Base-by-base conservation (phyloP, 2,888 invertebrate genomes). In the Euplexia lucipara region DNA sequence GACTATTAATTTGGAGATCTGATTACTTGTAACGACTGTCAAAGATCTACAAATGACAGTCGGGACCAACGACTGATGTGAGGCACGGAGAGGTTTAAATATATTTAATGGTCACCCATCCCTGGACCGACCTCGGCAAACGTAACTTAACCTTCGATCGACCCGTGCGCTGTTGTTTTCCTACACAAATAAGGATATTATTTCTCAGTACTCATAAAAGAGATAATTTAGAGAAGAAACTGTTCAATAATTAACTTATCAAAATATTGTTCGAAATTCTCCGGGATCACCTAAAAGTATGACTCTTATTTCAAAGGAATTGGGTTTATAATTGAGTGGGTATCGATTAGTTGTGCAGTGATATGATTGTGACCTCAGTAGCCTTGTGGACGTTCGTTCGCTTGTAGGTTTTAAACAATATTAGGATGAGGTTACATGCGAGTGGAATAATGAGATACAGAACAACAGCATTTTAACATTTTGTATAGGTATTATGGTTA, bases 331-430 rank as follows among this genome's bases (percentile, higher is more conserved):
- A 58, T 76, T 14, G 16, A 37, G 14, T 48, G 48, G 10, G 18
- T 42, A 42, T 30, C 20, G 34, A 30, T 47, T n/a, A 18, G 6
- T 8, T 41, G 44, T 42, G 52, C 45, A 54, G 30, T 61, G 62
- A 69, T 68, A 71, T 22, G 44, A 32, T 51, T 62, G 32, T 79
- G 64, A 75, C 78, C 78, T 68, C 53, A 59, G 47, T 14, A 62
- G 63, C 70, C 74, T 70, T 61, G 69, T 64, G 9, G 12, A 30
- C 48, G 57, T 65, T 54, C 73, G 58, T 61, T 57, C 54, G 62
- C 62, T 67, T 7, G 44, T 62, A 20, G 34, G 37, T 49, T 63
- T 58, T 69, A 73, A 62, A 73, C 77, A 72, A 63, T 67, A 30
- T 67, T 42, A 62, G 10, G 73, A 39, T 9, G 8, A 32, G 34